Evolutionary conservation across 92 coral and sea anemone species (phyloP).

Genomic region (Paramuricea clavata): DNA sequence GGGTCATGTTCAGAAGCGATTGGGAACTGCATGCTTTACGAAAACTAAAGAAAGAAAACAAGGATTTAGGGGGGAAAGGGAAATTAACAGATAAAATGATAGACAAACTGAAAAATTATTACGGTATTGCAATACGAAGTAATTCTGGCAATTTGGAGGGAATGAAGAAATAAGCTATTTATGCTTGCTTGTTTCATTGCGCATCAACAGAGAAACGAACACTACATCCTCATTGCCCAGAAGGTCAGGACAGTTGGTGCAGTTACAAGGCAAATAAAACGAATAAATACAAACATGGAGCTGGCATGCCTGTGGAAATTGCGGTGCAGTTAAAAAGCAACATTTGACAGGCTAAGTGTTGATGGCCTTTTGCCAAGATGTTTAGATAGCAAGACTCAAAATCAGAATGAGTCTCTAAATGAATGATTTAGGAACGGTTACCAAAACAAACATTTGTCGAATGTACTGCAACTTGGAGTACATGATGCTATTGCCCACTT

Average conservation of each 20-base stretch:
- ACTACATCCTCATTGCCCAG: conserved; percentile 57
- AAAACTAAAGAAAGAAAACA: conserved; percentile 7
- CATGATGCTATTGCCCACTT: too few relatives aligned
- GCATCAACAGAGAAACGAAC: conserved; percentile 35
- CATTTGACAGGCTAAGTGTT: conserved; percentile 14
- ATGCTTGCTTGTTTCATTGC: conserved; percentile 62
- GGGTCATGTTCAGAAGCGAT: conserved; percentile 54
- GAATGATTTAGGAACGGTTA: conserved; percentile 38
- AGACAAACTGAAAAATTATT: conserved; percentile 54
- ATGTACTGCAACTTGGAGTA: conserved; percentile 48
- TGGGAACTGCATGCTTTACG: conserved; percentile 52
- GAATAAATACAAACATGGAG: too few relatives aligned
- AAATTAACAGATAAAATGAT: conserved; percentile 58
- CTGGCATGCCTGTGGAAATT: conserved; percentile 19
- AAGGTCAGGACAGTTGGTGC: conserved; percentile 64
- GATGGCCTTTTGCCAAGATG: conserved; percentile 30
- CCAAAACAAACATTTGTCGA: conserved; percentile 43
- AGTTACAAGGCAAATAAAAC: conserved; percentile 15
- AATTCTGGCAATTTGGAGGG: conserved; percentile 40
- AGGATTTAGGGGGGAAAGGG: conserved; percentile 50
- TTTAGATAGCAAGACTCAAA: conserved; percentile 39
- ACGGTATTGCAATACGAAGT: conserved; percentile 61
- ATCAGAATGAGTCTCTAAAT: too few relatives aligned
- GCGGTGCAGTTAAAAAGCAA: conserved; percentile 1
- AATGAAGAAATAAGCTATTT: conserved; percentile 60